Evolutionary conservation across 64 coral and sea anemone species (phyloP), one percentile per base, ranked within the genome.

Genomic region (Cladopsammia gracilis): DNA sequence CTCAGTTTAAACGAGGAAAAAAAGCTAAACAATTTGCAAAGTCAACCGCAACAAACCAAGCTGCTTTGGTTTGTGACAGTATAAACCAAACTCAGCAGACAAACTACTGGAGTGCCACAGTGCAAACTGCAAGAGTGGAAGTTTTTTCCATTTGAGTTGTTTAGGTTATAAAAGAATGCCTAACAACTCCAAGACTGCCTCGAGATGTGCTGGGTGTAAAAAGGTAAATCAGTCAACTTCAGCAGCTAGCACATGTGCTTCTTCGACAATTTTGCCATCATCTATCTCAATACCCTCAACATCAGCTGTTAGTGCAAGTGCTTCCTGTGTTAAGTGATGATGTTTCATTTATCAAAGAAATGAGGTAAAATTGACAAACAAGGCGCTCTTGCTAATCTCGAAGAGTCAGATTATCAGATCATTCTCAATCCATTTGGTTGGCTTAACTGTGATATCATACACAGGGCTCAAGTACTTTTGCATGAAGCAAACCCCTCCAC

Each of bases 401-500:
- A 22, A 7, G 7, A 58, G 7, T 24, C 8, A 50, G 82, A 68
- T 5, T 85, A 23, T 85, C n/a, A 49, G 44, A 48, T 85, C n/a
- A 85, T 68, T 85, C 18, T 43, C n/a, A 15, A 83, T 60, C 58
- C 24, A 16, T 42, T 52, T 83, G 79, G 79, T 18, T 83, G 79
- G 79, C 79, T 83, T 62, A 83, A 58, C 62, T 60, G 79, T 44
- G 79, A 83, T 42, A 83, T 83, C 3, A 64, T 83, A 34, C 79
- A 77, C 47, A n/a, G 13, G 7, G 46, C 75, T 3, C 44, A 77
- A 77, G 75, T 77, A 45, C 14, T 77, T 6, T 45, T 77, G 11
- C 24, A 77, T 48, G 19, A 77, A 15, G 75, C 52, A 18, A 77
- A 77, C 5, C 75, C 34, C 4, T 54, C 75, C 47, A 54, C 49